phyloP scores from a whole-genome alignment of 2,113 vertebrate species.

The Syngnathus floridae region DNA sequence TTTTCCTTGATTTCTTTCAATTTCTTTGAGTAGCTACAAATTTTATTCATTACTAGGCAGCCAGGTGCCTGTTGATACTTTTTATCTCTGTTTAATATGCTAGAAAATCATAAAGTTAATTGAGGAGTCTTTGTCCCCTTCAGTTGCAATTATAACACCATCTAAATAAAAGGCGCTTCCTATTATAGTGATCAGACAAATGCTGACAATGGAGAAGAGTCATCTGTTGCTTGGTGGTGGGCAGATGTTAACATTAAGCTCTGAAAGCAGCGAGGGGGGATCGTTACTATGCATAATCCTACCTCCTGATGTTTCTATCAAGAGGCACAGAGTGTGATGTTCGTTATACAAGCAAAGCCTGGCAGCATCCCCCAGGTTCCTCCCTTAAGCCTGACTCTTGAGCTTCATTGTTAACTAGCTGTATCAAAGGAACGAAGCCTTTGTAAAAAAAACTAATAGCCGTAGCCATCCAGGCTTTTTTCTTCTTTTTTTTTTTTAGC shows the following conservation, averaged over 20 bases:
- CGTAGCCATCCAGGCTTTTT: constrained; percentile 37
- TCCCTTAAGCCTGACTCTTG: constrained; percentile 49
- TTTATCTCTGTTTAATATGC: no score
- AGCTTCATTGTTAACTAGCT: constrained; percentile 45
- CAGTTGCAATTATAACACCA: constrained; percentile 48
- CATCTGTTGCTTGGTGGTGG: constrained; percentile 37
- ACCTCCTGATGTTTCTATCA: constrained; percentile 65
- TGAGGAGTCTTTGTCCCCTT: constrained; percentile 20
- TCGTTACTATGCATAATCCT: constrained; percentile 68
- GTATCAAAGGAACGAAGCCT: constrained; percentile 59
- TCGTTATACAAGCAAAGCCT: constrained; percentile 53
- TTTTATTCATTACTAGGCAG: no score
- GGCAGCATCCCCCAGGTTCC: constrained; percentile 50
- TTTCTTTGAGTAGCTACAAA: no score
- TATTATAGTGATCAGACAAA: constrained; percentile 59
- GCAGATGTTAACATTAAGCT: constrained; percentile 57
- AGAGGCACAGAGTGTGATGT: constrained; percentile 54
- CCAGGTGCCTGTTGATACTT: no score
- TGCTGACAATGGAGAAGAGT: constrained; percentile 46
- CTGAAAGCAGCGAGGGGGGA: constrained; percentile 48
- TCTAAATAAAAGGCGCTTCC: constrained; percentile 50
- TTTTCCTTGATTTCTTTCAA: neutral
- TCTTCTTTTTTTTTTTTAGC: constrained; percentile 35
- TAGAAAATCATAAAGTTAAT: neutral
- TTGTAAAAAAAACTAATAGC: constrained; percentile 44